Evolutionary conservation across 2,888 invertebrate species (phyloP).

Genomic region (Caenorhabditis zanzibari): DNA sequence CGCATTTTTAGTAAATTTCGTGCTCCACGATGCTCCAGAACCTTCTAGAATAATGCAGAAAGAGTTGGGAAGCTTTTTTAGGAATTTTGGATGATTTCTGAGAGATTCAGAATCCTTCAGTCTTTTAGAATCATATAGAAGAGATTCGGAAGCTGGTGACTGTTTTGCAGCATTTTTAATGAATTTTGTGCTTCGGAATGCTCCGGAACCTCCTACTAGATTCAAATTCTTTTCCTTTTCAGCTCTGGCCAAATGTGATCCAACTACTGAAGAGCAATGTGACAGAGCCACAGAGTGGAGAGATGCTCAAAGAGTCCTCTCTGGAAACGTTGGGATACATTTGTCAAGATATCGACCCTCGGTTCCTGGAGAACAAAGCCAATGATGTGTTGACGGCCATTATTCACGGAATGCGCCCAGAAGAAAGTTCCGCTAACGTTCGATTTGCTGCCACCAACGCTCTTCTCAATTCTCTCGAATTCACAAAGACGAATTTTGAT

Average conservation of each 20-base stretch:
- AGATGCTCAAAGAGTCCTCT: constrained; percentile 96
- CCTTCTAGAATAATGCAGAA: too few species aligned
- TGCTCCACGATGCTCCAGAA: too few species aligned
- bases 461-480: constrained; percentile 96
- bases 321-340: constrained; percentile 99
- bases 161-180: too few species aligned
- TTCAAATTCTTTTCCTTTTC: constrained; percentile 84
- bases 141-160: too few species aligned
- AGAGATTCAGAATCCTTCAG: too few species aligned
- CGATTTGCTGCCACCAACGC: constrained; percentile 97
- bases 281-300: constrained; percentile 88
- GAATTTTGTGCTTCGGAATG: too few species aligned
- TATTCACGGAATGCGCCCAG: constrained; percentile 97
- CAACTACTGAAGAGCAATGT: constrained; percentile 93
- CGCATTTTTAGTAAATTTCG: too few species aligned
- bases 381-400: constrained; percentile 98
- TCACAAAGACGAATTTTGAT: constrained; percentile 98
- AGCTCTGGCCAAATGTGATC: constrained; percentile 95
- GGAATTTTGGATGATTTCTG: too few species aligned
- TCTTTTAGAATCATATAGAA: too few species aligned
- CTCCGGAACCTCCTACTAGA: too few species aligned
- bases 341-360: constrained; percentile 93
- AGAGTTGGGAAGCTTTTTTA: too few species aligned
- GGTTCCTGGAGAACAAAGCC: constrained; percentile 92
- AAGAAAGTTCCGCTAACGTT: constrained; percentile 91